A percentile compares a stretch with the other conserved stretches of the same genome.
phyloP scores from a whole-genome alignment of 2,113 vertebrate species.

The Poeciliopsis retropinna region DNA sequence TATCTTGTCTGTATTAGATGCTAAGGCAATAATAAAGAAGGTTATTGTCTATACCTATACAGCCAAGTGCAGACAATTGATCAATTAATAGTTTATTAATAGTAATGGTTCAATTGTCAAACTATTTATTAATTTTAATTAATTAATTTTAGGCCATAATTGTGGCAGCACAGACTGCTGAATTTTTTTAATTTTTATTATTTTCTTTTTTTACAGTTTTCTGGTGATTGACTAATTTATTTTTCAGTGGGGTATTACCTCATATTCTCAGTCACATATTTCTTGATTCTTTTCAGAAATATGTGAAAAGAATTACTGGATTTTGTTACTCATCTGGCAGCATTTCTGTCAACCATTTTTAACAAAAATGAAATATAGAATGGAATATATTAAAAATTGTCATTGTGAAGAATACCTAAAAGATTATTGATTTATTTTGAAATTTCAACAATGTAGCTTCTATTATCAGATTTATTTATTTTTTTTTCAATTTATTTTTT shows the following conservation, averaged over 20 bases:
- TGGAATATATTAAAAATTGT: background rate
- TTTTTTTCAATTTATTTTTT: too few relatives aligned
- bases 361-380: background rate
- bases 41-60: too few relatives aligned
- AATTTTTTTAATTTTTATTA: too few relatives aligned
- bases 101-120: too few relatives aligned
- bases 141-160: background rate
- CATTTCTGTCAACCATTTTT: constrained; percentile 12
- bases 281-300: background rate
- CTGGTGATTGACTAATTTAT: background rate
- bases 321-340: background rate
- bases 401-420: constrained; percentile 12
- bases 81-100: too few relatives aligned
- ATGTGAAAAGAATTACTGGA: too few relatives aligned
- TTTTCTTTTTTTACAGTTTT: background rate
- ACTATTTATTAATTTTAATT: too few relatives aligned
- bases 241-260: background rate
- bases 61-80: too few relatives aligned
- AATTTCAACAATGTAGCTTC: background rate
- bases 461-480: background rate
- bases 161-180: background rate
- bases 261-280: background rate
- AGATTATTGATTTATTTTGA: constrained; percentile 1
- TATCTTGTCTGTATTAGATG: too few relatives aligned
- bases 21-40: too few relatives aligned